Evolutionary conservation across 1,140 invertebrate genomes (phyloP), one percentile per base, ranked within the genome.

Genomic region (Asobara japonica): DNA sequence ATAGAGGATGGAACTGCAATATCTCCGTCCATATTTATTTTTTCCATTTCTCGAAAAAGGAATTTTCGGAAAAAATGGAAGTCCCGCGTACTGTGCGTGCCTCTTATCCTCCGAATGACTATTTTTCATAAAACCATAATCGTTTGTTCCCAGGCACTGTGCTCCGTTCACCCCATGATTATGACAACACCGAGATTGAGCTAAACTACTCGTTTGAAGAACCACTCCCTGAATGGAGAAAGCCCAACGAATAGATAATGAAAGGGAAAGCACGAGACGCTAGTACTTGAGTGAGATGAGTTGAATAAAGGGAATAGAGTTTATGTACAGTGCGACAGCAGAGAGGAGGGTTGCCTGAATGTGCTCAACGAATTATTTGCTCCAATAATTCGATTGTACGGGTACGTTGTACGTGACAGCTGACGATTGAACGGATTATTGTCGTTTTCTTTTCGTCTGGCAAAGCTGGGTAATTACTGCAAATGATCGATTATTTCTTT

Each of bases 351-450:
- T 51, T n/a, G 31, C 31, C 33, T 64, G 16, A 65, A 71, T 71
- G 60, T 71, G 65, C 69, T 71, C 69, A 36, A 48, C 25, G 38
- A 64, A 71, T 71, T 71, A 71, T 71, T 71, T 71, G 69, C 61
- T 71, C 69, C 60, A 71, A 65, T 71, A 71, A 71, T 71, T 71
- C 69, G 69, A 71, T 71, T 71, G 69, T 71, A 64, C 69, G 60
- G 69, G 61, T 64, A 64, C 60, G 41, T 71, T 71, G 69, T 71
- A 71, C 60, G 61, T 65, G 69, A 61, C 69, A 71, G 60, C 61
- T 48, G 38, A 64, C 61, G 60, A 71, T 71, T 64, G 61, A 71
- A 62, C 60, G 69, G 69, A 71, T 64, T 71, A 71, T 48, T 61
- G 27, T 71, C 38, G 33, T 61, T 71, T 48, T 71, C 66, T 71